Percentiles rank a stretch among this genome's conserved stretches.
Evolutionary conservation across 2,888 invertebrate genomes (phyloP).

Genomic region (Ennomos fuscantarius): DNA sequence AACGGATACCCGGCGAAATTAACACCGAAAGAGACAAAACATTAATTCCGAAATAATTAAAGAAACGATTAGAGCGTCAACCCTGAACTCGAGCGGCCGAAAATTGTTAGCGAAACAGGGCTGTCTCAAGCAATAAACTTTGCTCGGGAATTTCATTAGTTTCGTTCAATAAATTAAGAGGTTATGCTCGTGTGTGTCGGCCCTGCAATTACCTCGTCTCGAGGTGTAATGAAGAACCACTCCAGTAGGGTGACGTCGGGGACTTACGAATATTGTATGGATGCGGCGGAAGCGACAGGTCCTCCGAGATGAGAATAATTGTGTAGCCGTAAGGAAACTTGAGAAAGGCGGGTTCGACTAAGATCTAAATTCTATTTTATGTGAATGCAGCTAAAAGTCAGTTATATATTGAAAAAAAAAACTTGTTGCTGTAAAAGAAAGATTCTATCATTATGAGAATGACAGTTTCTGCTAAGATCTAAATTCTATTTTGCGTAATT

Average conservation of each 20-base stretch:
- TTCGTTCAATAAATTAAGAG: constrained; percentile 85
- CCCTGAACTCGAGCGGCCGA: constrained; percentile 60
- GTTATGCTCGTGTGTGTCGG: constrained; percentile 84
- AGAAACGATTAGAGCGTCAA: constrained; percentile 76
- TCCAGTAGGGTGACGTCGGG: constrained; percentile 45
- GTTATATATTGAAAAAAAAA: too few relatives aligned
- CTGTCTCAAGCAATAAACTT: constrained; percentile 82
- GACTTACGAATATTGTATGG: constrained; percentile 26
- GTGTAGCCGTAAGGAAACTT: too few relatives aligned
- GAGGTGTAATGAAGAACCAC: constrained; percentile 79
- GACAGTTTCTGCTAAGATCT: too few relatives aligned
- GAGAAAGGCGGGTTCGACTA: too few relatives aligned
- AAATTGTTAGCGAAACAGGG: constrained; percentile 81
- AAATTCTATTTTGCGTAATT: too few relatives aligned
- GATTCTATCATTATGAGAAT: too few relatives aligned
- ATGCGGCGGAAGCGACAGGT: constrained; percentile 15
- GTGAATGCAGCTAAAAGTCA: too few relatives aligned
- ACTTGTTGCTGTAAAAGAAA: too few relatives aligned
- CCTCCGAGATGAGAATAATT: not conserved
- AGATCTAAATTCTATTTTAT: too few relatives aligned
- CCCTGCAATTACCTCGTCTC: constrained; percentile 82
- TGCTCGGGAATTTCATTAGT: constrained; percentile 84
- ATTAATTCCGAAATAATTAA: constrained; percentile 82
- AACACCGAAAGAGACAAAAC: constrained; percentile 61
- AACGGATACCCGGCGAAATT: constrained; percentile 46